Conservation (phyloP, 2,888 invertebrate species). For the Metopia argyrocephala region DNA sequence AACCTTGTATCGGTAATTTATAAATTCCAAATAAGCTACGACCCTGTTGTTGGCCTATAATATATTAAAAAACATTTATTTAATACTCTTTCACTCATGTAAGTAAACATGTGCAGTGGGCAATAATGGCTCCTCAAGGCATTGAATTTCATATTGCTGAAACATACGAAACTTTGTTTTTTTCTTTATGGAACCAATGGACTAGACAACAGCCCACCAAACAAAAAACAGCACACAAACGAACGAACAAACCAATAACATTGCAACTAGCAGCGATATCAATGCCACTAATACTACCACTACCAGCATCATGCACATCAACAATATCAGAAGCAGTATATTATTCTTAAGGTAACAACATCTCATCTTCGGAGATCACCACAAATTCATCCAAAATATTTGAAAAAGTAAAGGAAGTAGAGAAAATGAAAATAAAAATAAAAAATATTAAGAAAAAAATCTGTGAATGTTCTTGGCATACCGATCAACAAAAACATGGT, state of each 20-base stretch:
- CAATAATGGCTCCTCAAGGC: constrained; percentile 55
- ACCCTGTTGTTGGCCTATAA: constrained; percentile 32
- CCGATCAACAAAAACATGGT: constrained; percentile 61
- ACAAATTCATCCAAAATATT: constrained; percentile 42
- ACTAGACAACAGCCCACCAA: constrained; percentile 35
- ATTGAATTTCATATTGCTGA: constrained; percentile 58
- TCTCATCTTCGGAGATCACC: constrained; percentile 57
- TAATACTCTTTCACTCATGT: constrained; percentile 43
- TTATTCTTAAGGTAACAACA: constrained; percentile 41
- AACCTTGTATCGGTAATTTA: background rate
- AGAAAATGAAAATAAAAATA: background rate
- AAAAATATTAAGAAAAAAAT: constrained; percentile 51
- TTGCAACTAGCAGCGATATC: background rate
- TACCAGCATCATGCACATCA: constrained; percentile 1
- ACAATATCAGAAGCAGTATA: background rate
- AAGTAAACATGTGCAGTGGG: constrained; percentile 48
- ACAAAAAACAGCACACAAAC: background rate
- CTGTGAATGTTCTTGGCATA: constrained; percentile 60
- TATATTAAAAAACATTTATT: constrained; percentile 49
- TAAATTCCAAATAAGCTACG: constrained; percentile 33
- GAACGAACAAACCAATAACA: constrained; percentile 37
- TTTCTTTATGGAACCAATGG: constrained; percentile 26
- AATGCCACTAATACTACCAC: background rate
- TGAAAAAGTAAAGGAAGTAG: background rate
- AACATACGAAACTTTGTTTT: constrained; percentile 18